Percentiles rank a stretch among this genome's conserved stretches.
phyloP scores from a whole-genome alignment of 2,113 vertebrate genomes.

The Numida meleagris region DNA sequence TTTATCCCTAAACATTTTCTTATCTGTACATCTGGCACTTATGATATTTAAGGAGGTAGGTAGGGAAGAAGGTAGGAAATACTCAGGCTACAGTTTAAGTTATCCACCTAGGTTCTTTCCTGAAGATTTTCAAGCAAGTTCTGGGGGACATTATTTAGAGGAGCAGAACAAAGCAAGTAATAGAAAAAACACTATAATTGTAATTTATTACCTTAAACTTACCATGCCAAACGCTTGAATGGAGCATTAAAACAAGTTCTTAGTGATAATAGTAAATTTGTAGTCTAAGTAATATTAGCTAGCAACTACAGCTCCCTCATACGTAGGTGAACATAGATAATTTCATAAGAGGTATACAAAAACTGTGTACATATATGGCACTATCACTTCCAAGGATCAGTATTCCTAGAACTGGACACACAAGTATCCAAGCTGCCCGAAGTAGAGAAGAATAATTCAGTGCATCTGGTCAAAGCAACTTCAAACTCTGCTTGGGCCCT shows the following conservation, averaged over 20 bases:
- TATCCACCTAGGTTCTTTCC: not conserved
- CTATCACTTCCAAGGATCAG: not conserved
- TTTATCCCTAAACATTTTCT: not conserved
- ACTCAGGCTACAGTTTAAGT: not conserved
- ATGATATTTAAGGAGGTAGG: not conserved
- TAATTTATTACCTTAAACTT: not conserved
- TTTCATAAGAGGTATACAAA: not conserved
- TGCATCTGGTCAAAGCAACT: not conserved
- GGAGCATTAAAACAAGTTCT: not conserved
- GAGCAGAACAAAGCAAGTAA: not conserved
- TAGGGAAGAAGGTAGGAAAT: not conserved
- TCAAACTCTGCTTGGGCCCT: not conserved
- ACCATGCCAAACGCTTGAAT: not conserved
- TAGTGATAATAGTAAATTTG: too few relatives aligned
- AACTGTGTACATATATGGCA: not conserved
- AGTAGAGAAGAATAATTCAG: not conserved
- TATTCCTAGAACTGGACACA: not conserved
- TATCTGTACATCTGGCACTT: not conserved
- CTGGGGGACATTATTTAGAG: not conserved
- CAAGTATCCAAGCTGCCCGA: not conserved
- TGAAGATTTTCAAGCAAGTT: not conserved
- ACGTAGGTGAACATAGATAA: not conserved
- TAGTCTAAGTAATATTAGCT: not conserved
- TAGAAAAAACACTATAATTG: not conserved
- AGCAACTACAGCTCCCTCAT: not conserved